Evolutionary conservation across 2,113 vertebrate species (phyloP).

Genomic region (Gracilinanus agilis): DNA sequence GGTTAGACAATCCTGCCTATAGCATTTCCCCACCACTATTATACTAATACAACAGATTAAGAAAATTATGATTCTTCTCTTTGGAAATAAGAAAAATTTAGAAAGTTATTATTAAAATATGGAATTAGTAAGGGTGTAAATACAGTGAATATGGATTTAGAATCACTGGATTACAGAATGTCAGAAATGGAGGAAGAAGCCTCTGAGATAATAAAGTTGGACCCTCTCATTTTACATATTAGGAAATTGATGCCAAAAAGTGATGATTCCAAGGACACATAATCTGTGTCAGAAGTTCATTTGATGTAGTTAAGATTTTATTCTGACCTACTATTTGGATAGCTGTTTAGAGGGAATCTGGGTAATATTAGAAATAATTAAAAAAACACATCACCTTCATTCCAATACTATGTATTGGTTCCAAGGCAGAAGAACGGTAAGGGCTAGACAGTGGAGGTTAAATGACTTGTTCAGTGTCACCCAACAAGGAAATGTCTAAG

Average conservation of each 20-base stretch:
- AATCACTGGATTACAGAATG: neutral
- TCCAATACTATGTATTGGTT: too few species aligned
- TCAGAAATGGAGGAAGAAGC: neutral
- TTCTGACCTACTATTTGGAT: neutral
- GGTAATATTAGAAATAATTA: constrained; percentile 54
- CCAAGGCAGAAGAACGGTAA: too few species aligned
- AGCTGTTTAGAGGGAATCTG: constrained; percentile 40
- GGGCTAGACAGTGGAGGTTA: too few species aligned
- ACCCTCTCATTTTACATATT: neutral
- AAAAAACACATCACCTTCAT: too few species aligned
- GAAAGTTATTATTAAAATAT: neutral
- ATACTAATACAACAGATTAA: neutral
- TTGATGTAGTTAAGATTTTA: neutral
- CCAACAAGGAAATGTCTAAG: too few species aligned
- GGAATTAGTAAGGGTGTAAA: neutral
- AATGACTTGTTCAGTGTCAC: too few species aligned
- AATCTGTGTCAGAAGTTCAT: neutral
- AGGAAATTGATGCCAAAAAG: neutral
- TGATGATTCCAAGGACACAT: neutral
- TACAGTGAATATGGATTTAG: neutral
- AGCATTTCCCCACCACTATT: neutral
- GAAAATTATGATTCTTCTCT: constrained; percentile 3
- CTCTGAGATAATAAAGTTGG: neutral
- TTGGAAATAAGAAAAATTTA: neutral
- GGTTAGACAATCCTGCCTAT: too few species aligned